These are phyloP conservation scores for Leptinotarsa lineolata DNA, from an alignment of 1,140 invertebrate species.

Conservation along the genomic window DNA sequence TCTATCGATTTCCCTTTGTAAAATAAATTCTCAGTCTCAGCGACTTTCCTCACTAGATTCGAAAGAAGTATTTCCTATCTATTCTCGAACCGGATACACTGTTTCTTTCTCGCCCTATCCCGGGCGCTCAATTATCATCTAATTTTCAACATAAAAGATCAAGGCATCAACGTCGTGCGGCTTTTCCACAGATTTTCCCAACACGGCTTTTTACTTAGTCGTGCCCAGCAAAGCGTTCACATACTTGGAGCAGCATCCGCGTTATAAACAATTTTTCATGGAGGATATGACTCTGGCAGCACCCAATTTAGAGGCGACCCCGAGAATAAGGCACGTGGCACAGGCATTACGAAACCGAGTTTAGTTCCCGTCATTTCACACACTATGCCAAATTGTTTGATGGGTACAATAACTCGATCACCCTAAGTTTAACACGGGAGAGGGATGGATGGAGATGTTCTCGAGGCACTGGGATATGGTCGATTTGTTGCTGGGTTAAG, in stretches of 20 bases:
- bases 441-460: constrained; percentile 11
- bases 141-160: background rate
- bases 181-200: constrained; percentile 12
- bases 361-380: constrained; percentile 49
- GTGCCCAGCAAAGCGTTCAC: constrained; percentile 24
- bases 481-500: background rate
- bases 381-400: constrained; percentile 47
- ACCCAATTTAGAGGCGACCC: constrained; percentile 46
- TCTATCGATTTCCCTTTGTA: no score
- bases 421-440: constrained; percentile 20
- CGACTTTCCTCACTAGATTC: no score
- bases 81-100: no score
- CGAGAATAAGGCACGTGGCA: constrained; percentile 44
- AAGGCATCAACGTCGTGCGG: background rate
- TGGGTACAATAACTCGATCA: constrained; percentile 38
- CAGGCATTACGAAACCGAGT: constrained; percentile 38
- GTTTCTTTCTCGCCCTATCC: no score
- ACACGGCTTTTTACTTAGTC: constrained; percentile 30
- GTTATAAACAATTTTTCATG: constrained; percentile 44
- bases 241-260: constrained; percentile 19
- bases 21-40: no score
- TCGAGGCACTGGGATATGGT: constrained; percentile 14
- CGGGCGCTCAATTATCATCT: background rate
- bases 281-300: constrained; percentile 48
- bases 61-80: no score